phyloP scores from a whole-genome alignment of 2,797 vertebrate species.

The Babyrousa celebensis region DNA sequence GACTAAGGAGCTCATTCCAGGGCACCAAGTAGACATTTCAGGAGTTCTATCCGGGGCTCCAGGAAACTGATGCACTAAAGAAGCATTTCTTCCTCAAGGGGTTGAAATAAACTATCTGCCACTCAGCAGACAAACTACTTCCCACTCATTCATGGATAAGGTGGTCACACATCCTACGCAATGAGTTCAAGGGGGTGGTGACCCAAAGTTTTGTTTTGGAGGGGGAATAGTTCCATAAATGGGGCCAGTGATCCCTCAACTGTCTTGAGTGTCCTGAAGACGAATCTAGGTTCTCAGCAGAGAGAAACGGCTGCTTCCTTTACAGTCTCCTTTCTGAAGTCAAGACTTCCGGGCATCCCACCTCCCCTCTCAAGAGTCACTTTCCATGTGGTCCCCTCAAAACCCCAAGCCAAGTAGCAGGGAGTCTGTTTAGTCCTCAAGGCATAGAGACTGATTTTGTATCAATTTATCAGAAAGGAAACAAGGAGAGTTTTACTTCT shows the following conservation, averaged over 20 bases:
- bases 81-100: not conserved
- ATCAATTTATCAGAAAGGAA: not conserved
- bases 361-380: not conserved
- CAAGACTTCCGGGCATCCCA: not conserved
- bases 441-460: not conserved
- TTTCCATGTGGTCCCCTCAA: not conserved
- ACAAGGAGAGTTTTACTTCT: not conserved
- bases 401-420: not conserved
- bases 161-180: not conserved
- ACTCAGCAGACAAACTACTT: not conserved
- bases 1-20: not conserved
- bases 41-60: not conserved
- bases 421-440: not conserved
- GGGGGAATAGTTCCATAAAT: not conserved
- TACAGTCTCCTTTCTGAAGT: not conserved
- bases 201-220: not conserved
- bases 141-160: not conserved
- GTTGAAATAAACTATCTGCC: not conserved
- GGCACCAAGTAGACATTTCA: not conserved
- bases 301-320: not conserved
- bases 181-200: not conserved
- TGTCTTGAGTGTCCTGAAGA: not conserved
- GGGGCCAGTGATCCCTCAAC: not conserved
- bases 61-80: not conserved
- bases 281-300: not conserved